phyloP scores from a whole-genome alignment of 2,113 vertebrate species.

The Chamaea fasciata region DNA sequence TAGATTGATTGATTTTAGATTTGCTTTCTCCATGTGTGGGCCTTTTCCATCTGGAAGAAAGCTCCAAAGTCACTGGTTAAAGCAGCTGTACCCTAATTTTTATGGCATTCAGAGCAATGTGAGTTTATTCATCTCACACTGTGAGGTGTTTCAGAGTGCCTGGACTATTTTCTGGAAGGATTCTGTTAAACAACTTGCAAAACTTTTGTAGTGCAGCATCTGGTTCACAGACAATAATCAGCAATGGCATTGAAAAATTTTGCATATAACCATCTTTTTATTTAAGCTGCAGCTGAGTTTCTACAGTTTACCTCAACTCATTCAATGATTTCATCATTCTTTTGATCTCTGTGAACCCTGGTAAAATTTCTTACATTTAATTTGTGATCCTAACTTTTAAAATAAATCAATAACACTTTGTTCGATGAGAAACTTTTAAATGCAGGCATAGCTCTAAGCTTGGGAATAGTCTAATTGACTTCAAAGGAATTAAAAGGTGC shows the following conservation, averaged over 20 bases:
- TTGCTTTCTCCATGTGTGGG: not conserved
- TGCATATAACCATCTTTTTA: not conserved
- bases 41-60: not conserved
- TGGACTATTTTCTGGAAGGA: not conserved
- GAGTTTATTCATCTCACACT: not conserved
- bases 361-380: not conserved
- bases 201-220: not conserved
- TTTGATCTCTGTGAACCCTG: not conserved
- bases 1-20: not conserved
- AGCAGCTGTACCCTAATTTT: not conserved
- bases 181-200: not conserved
- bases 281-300: not conserved
- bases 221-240: not conserved
- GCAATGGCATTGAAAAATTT: not conserved
- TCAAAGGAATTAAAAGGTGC: slow-evolving; percentile 29
- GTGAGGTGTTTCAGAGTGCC: not conserved
- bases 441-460: not conserved
- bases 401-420: not conserved
- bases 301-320: not conserved
- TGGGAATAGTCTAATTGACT: slow-evolving; percentile 32
- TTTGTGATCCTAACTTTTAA: not conserved
- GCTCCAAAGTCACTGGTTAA: not conserved
- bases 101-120: not conserved
- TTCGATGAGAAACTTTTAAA: not conserved
- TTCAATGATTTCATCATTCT: not conserved